Base-by-base conservation (phyloP, 2,113 vertebrate species). In the Grantiella picta region DNA sequence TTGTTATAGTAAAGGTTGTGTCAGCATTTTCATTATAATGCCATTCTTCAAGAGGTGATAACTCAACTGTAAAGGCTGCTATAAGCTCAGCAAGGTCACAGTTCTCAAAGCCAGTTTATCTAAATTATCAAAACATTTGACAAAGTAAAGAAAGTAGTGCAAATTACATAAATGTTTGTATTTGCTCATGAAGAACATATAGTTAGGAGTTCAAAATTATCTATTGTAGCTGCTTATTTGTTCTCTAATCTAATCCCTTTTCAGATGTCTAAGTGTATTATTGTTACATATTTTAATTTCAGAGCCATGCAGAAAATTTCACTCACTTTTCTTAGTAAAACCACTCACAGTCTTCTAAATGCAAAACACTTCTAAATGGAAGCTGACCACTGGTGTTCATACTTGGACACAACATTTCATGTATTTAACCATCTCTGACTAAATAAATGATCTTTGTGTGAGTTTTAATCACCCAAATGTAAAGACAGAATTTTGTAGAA, bases 21-120 rank as follows among this genome's bases (percentile, higher is more conserved):
- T 97, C 80, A 95, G 66, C 83, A 95, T 35, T 97, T 97, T 95
- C 40, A 73, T 94, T 95, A 72, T 89, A 95, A 93, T 93, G 33
- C 27, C 61, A 68, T 38, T 82, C 86, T 95, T 95, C 53, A 90
- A 92, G 50, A 42, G 33, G 60, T 63, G 86, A 90, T 91, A 97
- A 94, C 70, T 96, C 72, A 93, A 59, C 73, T 89, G 73, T 92
- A 95, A 94, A 91, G 79, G 76, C 42, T 75, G 61, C 25, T 75
- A 42, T 83, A 64, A 94, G 12, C 19, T 87, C 61, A 89, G 8
- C 61, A 93, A 93, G 80, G 60, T 94, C 68, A 72, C 14, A 78
- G 25, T 53, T 71, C 68, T 53, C 61, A 72, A 92, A 76, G 15
- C 7, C 8, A 65, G 29, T 61, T 77, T 90, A 87, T 56, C 52